phyloP scores from a whole-genome alignment of 1,140 invertebrate genomes.

The Drosophila kurseongensis region DNA sequence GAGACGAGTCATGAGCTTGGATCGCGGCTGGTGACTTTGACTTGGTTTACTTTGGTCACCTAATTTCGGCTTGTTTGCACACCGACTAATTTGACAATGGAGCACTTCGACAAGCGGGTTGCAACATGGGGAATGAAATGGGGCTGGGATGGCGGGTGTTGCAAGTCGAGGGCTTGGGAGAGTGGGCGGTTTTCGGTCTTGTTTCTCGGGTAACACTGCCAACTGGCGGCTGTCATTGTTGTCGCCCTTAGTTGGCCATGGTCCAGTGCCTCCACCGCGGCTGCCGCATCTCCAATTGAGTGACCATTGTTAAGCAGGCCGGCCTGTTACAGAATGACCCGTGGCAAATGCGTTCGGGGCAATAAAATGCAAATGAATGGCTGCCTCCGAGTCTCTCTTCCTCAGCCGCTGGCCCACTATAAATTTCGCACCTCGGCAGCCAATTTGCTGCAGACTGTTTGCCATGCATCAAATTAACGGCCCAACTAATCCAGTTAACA shows the following conservation, averaged over 20 bases:
- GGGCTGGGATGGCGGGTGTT: conserved; percentile 58
- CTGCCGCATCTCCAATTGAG: conserved; percentile 65
- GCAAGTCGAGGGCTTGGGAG: conserved; percentile 46
- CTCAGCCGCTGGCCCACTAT: conserved; percentile 25
- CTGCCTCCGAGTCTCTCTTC: conserved; percentile 18
- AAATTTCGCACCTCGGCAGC: conserved; percentile 67
- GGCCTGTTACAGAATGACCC: conserved; percentile 79
- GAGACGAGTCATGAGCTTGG: conserved; percentile 44
- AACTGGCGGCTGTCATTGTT: conserved; percentile 60
- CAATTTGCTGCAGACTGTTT: conserved; percentile 65
- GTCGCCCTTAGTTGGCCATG: conserved; percentile 76
- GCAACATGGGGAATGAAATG: conserved; percentile 53
- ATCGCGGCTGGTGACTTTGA: conserved; percentile 68
- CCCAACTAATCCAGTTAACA: conserved; percentile 75
- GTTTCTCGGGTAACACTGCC: conserved; percentile 32
- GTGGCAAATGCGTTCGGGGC: conserved; percentile 73
- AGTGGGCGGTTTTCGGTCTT: conserved; percentile 17
- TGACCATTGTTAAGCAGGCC: conserved; percentile 71
- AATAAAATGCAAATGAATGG: conserved; percentile 82
- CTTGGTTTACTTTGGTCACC: conserved; percentile 75
- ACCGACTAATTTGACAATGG: conserved; percentile 75
- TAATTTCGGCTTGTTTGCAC: conserved; percentile 74
- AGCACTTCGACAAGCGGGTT: conserved; percentile 43
- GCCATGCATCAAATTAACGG: conserved; percentile 72
- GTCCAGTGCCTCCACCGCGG: conserved; percentile 46